phyloP scores from a whole-genome alignment of 2,888 invertebrate species.

The Nomada ruficornis region DNA sequence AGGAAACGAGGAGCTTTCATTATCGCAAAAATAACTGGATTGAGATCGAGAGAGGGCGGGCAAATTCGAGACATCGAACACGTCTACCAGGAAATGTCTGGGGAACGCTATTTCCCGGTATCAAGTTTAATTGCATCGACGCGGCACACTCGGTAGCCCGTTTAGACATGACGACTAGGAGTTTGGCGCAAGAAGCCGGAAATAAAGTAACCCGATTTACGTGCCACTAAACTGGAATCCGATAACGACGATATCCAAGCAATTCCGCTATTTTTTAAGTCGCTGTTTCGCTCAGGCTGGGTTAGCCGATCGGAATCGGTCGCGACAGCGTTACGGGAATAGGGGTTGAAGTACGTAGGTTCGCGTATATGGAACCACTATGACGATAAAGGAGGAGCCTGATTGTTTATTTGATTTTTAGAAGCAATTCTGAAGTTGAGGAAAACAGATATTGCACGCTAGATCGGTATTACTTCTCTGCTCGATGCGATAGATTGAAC shows the following conservation, averaged over 20 bases:
- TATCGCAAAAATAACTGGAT: constrained; percentile 5
- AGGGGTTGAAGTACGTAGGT: not conserved
- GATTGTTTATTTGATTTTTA: not conserved
- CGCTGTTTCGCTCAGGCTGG: constrained; percentile 13
- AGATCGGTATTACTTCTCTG: constrained; percentile 29
- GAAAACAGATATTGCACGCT: constrained; percentile 7
- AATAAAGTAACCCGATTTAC: constrained; percentile 65
- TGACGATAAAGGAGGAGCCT: constrained; percentile 16
- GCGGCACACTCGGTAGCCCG: constrained; percentile 10
- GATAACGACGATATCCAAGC: constrained; percentile 58
- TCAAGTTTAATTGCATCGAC: constrained; percentile 55
- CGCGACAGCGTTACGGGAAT: not conserved
- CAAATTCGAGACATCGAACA: constrained; percentile 27
- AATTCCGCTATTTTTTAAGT: constrained; percentile 52
- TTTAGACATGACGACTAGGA: constrained; percentile 1
- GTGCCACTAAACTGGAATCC: constrained; percentile 56
- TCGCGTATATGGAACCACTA: constrained; percentile 19
- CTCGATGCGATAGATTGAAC: constrained; percentile 23
- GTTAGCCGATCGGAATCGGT: constrained; percentile 39
- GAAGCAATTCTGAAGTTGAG: not conserved
- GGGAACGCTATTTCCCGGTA: constrained; percentile 37
- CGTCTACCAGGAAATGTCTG: constrained; percentile 4
- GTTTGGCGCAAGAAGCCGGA: constrained; percentile 36
- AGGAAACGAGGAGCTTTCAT: not conserved
- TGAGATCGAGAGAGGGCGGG: not conserved